Conservation (phyloP, 1,140 invertebrate species). For the Notospermus geniculatus region DNA sequence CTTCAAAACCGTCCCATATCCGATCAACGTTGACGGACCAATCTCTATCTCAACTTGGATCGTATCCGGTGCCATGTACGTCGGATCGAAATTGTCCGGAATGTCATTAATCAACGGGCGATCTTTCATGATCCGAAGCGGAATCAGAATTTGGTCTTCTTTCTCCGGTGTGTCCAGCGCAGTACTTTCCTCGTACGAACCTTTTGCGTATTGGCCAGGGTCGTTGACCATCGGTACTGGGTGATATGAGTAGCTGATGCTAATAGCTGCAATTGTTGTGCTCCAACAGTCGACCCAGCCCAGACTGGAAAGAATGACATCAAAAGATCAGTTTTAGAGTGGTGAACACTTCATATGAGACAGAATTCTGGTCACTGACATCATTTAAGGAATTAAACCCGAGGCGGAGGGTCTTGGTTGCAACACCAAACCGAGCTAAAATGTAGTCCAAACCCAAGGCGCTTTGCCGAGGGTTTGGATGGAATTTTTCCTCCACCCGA, state of each 20-base stretch:
- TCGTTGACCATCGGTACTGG: constrained; percentile 64
- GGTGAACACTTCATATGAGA: too few species aligned
- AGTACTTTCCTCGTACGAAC: constrained; percentile 58
- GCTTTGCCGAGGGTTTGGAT: too few species aligned
- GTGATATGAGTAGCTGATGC: constrained; percentile 87
- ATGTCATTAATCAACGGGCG: constrained; percentile 15
- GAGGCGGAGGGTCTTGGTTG: too few species aligned
- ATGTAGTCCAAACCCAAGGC: too few species aligned
- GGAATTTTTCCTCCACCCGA: too few species aligned
- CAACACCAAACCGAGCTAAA: too few species aligned
- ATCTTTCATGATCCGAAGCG: constrained; percentile 64
- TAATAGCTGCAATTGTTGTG: constrained; percentile 87
- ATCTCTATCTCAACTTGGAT: constrained; percentile 90
- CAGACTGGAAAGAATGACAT: constrained; percentile 53
- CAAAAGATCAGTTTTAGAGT: too few species aligned
- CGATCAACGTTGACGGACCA: constrained; percentile 80
- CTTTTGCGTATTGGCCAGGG: constrained; percentile 18
- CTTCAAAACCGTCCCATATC: constrained; percentile 86
- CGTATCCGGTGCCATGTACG: constrained; percentile 76
- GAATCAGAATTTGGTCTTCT: constrained; percentile 86
- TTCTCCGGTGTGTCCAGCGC: constrained; percentile 91
- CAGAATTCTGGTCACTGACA: too few species aligned
- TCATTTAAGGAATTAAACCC: too few species aligned
- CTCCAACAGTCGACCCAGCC: constrained; percentile 97
- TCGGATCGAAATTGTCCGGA: constrained; percentile 77